phyloP scores from a whole-genome alignment of 2,888 invertebrate species.

The Tetragonula carbonaria region DNA sequence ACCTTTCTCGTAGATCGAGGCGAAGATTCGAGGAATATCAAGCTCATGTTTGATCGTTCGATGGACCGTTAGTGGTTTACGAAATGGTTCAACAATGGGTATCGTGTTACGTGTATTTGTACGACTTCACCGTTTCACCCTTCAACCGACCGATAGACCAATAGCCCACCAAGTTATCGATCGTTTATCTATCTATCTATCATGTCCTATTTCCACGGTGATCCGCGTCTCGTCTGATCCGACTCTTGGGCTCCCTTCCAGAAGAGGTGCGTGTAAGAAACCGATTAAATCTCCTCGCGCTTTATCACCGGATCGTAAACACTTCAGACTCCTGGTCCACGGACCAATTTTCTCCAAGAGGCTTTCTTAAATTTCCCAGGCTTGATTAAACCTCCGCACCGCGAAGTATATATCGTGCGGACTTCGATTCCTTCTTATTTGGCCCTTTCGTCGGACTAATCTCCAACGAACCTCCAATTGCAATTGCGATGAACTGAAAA shows the following conservation, averaged over 20 bases:
- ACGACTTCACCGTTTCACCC: neutral
- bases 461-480: too few species aligned
- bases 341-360: neutral
- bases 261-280: conserved; percentile 5
- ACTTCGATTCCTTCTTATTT: too few species aligned
- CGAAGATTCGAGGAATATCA: neutral
- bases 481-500: too few species aligned
- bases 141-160: neutral
- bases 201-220: neutral
- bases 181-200: neutral
- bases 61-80: conserved; percentile 21
- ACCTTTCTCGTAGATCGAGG: neutral
- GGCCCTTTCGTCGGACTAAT: too few species aligned
- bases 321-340: neutral
- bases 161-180: neutral
- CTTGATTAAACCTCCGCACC: neutral
- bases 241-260: neutral
- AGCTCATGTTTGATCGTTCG: neutral
- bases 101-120: conserved; percentile 12
- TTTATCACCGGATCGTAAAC: conserved; percentile 11
- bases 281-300: neutral
- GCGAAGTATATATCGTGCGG: too few species aligned
- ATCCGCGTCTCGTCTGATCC: neutral
- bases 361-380: neutral
- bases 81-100: conserved; percentile 15